A percentile compares a stretch with the other conserved stretches of the same genome.
Evolutionary conservation across 2,113 vertebrate genomes (phyloP).

Genomic region (Melospiza melodia): DNA sequence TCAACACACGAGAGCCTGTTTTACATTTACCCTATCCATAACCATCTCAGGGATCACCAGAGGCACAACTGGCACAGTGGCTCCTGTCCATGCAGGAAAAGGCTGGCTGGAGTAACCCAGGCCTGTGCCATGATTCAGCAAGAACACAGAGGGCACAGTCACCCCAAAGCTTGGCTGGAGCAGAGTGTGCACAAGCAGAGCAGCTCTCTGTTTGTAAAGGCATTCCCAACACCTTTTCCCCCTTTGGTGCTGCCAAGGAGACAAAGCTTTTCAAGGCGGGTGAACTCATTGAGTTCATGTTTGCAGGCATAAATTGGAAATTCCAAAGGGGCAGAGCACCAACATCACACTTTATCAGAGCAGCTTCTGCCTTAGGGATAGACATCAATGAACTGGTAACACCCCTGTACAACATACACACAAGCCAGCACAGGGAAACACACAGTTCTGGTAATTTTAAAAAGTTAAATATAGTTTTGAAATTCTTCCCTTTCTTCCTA

Average conservation of each 20-base stretch:
- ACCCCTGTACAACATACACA: neutral
- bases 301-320: neutral
- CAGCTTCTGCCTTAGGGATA: neutral
- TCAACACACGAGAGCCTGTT: neutral
- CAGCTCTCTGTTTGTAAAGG: neutral
- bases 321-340: neutral
- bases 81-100: neutral
- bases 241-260: neutral
- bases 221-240: neutral
- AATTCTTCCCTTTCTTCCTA: neutral
- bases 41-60: neutral
- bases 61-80: neutral
- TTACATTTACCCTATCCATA: neutral
- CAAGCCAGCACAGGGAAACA: neutral
- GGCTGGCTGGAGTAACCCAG: neutral
- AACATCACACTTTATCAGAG: neutral
- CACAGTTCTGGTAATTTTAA: neutral
- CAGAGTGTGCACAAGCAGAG: neutral
- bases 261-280: neutral
- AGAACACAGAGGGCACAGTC: neutral
- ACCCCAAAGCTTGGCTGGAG: neutral
- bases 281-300: neutral
- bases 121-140: neutral
- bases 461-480: neutral
- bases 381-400: neutral